Conservation (phyloP, 2,113 vertebrate species). For the Zosterops pallidus region DNA sequence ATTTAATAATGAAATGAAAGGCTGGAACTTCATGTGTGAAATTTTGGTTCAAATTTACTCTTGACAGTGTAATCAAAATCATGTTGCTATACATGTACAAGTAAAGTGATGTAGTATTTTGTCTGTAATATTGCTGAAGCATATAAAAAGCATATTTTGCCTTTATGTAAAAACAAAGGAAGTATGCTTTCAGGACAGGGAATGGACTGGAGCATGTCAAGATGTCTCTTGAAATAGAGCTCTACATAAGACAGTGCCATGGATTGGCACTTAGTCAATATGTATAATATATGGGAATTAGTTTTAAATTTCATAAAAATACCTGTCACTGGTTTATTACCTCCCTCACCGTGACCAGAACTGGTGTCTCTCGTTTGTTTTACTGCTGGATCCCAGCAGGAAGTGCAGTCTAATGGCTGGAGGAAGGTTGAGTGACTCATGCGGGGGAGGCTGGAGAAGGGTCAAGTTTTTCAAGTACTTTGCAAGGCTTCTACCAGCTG, state of each 20-base stretch:
- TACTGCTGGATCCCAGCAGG: constrained; percentile 63
- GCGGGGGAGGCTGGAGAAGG: constrained; percentile 67
- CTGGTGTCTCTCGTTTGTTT: constrained; percentile 54
- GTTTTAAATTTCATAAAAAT: constrained; percentile 37
- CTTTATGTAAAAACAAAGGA: background rate
- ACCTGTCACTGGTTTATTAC: constrained; percentile 37
- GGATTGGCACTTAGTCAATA: background rate
- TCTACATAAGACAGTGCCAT: background rate
- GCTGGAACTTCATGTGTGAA: background rate
- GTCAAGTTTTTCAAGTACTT: constrained; percentile 68
- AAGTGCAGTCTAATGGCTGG: constrained; percentile 62
- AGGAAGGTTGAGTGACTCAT: constrained; percentile 67
- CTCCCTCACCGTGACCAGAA: constrained; percentile 17
- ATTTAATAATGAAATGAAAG: background rate
- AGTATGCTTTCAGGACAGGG: background rate
- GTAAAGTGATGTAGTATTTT: background rate
- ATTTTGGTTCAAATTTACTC: background rate
- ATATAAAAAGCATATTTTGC: background rate
- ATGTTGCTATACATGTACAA: background rate
- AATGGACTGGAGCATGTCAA: background rate
- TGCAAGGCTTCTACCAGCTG: constrained; percentile 56
- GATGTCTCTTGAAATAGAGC: background rate
- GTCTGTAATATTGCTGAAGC: background rate
- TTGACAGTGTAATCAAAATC: background rate
- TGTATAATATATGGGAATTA: constrained; percentile 7